A percentile compares a stretch with the other conserved stretches of the same genome.
phyloP scores from a whole-genome alignment of 1,140 invertebrate species.

The Drosophila malerkotliana region DNA sequence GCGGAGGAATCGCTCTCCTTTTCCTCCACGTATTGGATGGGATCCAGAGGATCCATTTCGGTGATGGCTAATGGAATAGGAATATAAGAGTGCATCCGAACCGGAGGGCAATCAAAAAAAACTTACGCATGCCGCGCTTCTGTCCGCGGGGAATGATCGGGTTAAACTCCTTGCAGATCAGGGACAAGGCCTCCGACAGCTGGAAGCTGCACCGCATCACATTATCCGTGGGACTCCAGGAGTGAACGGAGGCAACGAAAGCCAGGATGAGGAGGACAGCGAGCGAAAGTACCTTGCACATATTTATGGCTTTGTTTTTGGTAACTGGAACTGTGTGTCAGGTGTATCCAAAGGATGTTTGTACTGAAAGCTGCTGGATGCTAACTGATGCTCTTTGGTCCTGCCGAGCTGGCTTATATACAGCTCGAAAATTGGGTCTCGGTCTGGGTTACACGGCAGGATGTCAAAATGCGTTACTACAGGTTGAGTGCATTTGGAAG shows the following conservation, averaged over 20 bases:
- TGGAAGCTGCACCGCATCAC: slow-evolving; percentile 43
- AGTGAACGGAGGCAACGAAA: slow-evolving; percentile 8
- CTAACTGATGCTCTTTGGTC: slow-evolving; percentile 54
- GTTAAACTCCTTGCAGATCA: slow-evolving; percentile 49
- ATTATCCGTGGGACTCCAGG: slow-evolving; percentile 16
- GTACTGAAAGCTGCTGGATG: slow-evolving; percentile 8
- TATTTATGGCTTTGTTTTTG: slow-evolving; percentile 17
- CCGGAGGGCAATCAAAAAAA: neutral
- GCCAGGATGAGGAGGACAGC: slow-evolving; percentile 28
- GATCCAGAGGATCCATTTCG: slow-evolving; percentile 57
- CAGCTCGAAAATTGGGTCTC: slow-evolving; percentile 18
- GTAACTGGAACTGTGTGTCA: neutral
- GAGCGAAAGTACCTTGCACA: slow-evolving; percentile 49
- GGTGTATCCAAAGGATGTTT: slow-evolving; percentile 4
- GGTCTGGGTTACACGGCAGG: slow-evolving; percentile 10
- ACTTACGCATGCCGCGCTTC: slow-evolving; percentile 61
- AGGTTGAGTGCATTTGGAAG: slow-evolving; percentile 71
- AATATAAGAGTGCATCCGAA: neutral
- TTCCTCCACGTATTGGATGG: slow-evolving; percentile 58
- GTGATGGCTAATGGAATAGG: slow-evolving; percentile 24
- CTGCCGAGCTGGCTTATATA: slow-evolving; percentile 60
- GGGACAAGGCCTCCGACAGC: slow-evolving; percentile 46
- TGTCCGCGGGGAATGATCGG: slow-evolving; percentile 13
- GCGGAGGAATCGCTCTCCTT: slow-evolving; percentile 35
- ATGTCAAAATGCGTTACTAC: slow-evolving; percentile 59